A percentile compares a stretch with the other conserved stretches of the same genome.
Evolutionary conservation across 2,888 invertebrate species (phyloP).

Genomic region (Acleris cristana): DNA sequence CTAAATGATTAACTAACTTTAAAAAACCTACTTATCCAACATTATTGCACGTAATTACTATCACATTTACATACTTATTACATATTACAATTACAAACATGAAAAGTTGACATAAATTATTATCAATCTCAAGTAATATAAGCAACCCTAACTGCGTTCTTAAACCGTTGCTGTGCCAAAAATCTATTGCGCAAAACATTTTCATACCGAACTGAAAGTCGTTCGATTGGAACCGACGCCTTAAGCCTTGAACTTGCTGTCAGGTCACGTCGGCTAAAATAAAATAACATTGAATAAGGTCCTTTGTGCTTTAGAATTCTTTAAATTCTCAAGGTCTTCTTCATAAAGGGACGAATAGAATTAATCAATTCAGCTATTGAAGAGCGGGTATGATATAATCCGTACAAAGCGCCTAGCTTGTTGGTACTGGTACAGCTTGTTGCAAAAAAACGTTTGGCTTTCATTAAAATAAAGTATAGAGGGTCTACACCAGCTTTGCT

Average conservation of each 20-base stretch:
- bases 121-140: no score
- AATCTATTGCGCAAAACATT: background rate
- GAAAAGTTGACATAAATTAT: no score
- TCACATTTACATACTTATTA: no score
- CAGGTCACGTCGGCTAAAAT: constrained; percentile 66
- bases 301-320: constrained; percentile 69
- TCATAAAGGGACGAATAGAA: constrained; percentile 62
- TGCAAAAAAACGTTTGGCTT: constrained; percentile 15
- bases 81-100: no score
- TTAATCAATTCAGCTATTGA: constrained; percentile 49
- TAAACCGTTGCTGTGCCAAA: no score
- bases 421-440: constrained; percentile 21
- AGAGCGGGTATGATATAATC: constrained; percentile 60
- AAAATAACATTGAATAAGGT: constrained; percentile 64
- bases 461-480: background rate
- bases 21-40: no score
- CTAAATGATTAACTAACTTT: no score
- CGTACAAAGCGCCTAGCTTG: constrained; percentile 38
- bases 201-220: background rate
- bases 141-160: no score
- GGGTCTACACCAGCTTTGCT: background rate
- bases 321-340: constrained; percentile 67
- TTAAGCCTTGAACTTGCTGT: constrained; percentile 76
- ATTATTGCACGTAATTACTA: no score
- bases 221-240: constrained; percentile 52